phyloP scores from a whole-genome alignment of 2,797 vertebrate species.

The Orientallactaga sibirica region DNA sequence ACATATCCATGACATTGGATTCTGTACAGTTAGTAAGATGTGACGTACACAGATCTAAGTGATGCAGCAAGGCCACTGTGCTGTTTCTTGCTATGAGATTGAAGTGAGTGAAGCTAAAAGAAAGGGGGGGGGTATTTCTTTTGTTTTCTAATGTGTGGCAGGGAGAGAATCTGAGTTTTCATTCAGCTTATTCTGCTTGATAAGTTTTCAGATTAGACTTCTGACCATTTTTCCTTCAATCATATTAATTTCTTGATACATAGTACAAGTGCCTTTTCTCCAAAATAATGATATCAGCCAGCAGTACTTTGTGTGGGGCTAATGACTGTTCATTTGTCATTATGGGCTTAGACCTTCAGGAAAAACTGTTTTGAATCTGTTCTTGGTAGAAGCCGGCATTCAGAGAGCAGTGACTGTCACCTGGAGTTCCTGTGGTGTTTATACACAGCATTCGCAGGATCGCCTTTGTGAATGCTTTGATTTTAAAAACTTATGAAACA shows the following conservation, averaged over 20 bases:
- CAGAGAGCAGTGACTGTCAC: neutral
- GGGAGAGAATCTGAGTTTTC: neutral
- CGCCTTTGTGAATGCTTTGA: slow-evolving; percentile 34
- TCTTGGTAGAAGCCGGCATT: slow-evolving; percentile 50
- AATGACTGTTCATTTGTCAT: neutral
- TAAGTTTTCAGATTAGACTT: neutral
- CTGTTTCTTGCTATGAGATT: neutral
- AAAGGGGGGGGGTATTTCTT: neutral
- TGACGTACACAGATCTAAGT: slow-evolving; percentile 14
- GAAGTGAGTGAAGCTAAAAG: neutral
- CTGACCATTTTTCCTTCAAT: slow-evolving; percentile 33
- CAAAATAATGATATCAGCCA: neutral
- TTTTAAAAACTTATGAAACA: slow-evolving; percentile 33
- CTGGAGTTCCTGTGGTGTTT: neutral
- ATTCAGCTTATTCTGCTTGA: slow-evolving; percentile 8
- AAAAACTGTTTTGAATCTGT: slow-evolving; percentile 13
- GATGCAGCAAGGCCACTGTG: neutral
- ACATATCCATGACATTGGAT: neutral
- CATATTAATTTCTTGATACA: slow-evolving; percentile 1
- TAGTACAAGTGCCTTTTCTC: slow-evolving; percentile 53
- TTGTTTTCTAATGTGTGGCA: slow-evolving; percentile 4
- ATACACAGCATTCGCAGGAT: neutral
- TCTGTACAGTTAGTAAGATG: slow-evolving; percentile 13
- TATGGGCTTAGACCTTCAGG: slow-evolving; percentile 1
- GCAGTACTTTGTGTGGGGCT: neutral